phyloP scores from a whole-genome alignment of 2,888 invertebrate genomes.

The Dynastes grantii region DNA sequence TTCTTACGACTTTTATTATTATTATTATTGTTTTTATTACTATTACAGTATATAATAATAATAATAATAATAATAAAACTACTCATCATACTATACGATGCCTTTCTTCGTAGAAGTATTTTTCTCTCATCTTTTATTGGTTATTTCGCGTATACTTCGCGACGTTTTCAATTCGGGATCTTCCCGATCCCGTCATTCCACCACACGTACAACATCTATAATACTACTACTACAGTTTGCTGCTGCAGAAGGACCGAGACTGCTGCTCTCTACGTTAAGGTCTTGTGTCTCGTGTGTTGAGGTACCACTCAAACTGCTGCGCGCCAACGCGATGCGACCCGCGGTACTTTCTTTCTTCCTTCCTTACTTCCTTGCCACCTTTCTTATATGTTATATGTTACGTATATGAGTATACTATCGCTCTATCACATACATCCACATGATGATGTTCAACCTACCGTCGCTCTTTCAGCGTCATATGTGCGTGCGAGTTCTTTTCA shows the following conservation, averaged over 20 bases:
- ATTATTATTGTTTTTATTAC: conserved; percentile 1
- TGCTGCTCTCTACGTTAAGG: conserved; percentile 43
- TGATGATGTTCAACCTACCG: conserved; percentile 7
- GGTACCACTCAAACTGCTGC: conserved; percentile 51
- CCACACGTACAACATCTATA: conserved; percentile 22
- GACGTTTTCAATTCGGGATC: conserved; percentile 16
- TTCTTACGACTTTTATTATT: conserved; percentile 35
- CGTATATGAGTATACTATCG: conserved; percentile 17
- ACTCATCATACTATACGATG: too few relatives aligned
- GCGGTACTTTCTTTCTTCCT: conserved; percentile 35
- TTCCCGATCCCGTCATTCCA: conserved; percentile 3
- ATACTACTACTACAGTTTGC: conserved; percentile 9
- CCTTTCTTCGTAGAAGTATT: neutral
- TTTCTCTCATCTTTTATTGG: neutral
- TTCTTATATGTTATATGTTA: conserved; percentile 23
- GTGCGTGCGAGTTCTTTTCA: conserved; percentile 2
- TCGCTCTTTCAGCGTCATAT: conserved; percentile 23
- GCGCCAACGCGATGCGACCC: conserved; percentile 60
- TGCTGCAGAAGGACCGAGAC: conserved; percentile 46
- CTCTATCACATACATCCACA: conserved; percentile 33
- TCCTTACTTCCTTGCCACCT: conserved; percentile 35
- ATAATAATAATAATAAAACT: too few relatives aligned
- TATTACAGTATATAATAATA: neutral
- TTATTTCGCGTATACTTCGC: conserved; percentile 9
- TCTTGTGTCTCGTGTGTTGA: conserved; percentile 45